Percentiles rank a stretch among this genome's conserved stretches.
Conservation (phyloP, 2,113 vertebrate species). For the Pyxicephalus adspersus region DNA sequence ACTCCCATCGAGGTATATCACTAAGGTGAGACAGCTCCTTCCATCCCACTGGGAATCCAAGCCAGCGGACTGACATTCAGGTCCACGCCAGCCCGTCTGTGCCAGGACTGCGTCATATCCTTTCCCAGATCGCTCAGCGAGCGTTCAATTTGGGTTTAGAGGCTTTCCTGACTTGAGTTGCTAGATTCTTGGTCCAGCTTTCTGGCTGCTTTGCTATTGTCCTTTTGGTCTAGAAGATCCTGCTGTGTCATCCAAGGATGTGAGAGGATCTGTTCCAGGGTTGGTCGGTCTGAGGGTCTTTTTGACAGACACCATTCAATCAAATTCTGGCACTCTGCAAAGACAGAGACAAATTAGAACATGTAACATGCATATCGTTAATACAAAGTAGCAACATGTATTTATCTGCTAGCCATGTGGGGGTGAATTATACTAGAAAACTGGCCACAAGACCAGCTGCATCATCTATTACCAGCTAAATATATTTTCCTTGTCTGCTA, state of each 20-base stretch:
- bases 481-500: no score
- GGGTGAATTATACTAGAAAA: no score
- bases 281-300: slow-evolving; percentile 58
- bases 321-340: slow-evolving; percentile 61
- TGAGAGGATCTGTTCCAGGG: slow-evolving; percentile 64
- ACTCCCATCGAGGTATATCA: slow-evolving; percentile 48
- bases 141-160: slow-evolving; percentile 25
- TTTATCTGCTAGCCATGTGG: no score
- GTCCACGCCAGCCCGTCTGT: slow-evolving; percentile 41
- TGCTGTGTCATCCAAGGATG: slow-evolving; percentile 55
- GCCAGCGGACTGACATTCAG: slow-evolving; percentile 24
- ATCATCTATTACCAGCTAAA: no score
- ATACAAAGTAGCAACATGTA: no score
- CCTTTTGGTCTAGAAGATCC: slow-evolving; percentile 30
- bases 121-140: slow-evolving; percentile 35
- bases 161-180: slow-evolving; percentile 65
- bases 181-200: slow-evolving; percentile 61
- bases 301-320: slow-evolving; percentile 64
- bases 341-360: neutral
- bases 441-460: no score
- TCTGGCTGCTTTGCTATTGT: slow-evolving; percentile 20
- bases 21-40: slow-evolving; percentile 50
- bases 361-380: no score
- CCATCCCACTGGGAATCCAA: slow-evolving; percentile 47
- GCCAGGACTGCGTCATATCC: slow-evolving; percentile 28